Evolutionary conservation across 2,113 vertebrate genomes (phyloP).

Genomic region (Hymenochirus boettgeri): DNA sequence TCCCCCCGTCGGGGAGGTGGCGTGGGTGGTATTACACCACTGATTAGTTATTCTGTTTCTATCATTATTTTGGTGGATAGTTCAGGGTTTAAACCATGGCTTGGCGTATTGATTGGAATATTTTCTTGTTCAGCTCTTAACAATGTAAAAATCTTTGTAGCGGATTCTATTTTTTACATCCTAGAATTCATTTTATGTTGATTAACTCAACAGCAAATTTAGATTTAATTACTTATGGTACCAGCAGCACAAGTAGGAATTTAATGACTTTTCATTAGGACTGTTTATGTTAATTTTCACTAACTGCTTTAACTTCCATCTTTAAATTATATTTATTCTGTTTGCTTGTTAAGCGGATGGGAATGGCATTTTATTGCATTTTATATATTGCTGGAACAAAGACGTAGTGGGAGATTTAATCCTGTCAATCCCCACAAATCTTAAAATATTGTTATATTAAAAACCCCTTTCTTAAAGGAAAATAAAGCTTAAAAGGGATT

Average conservation of each 20-base stretch:
- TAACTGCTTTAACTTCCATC: conserved; percentile 8
- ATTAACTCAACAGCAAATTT: conserved; percentile 20
- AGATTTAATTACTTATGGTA: conserved; percentile 18
- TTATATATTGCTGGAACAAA: conserved; percentile 8
- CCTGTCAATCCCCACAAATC: background rate
- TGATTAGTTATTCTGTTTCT: too few relatives aligned
- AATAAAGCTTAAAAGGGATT: too few relatives aligned
- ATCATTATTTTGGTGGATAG: too few relatives aligned
- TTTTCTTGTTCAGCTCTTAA: too few relatives aligned
- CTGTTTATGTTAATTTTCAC: conserved; percentile 7
- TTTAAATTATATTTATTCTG: conserved; percentile 11
- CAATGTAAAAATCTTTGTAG: too few relatives aligned
- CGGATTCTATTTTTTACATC: background rate
- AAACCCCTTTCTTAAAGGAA: too few relatives aligned
- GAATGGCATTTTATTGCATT: conserved; percentile 7
- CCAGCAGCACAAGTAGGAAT: conserved; percentile 4
- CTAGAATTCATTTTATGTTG: conserved; percentile 13
- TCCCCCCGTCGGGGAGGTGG: too few relatives aligned
- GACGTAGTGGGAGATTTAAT: conserved; percentile 12
- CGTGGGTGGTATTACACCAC: too few relatives aligned
- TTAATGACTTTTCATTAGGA: conserved; percentile 14
- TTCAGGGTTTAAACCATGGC: too few relatives aligned
- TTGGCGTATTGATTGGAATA: too few relatives aligned
- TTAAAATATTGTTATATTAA: conserved; percentile 8
- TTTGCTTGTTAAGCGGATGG: conserved; percentile 11